Evolutionary conservation across 1,140 invertebrate genomes (phyloP), one percentile per base, ranked within the genome.

Genomic region (Drosophila orosa): DNA sequence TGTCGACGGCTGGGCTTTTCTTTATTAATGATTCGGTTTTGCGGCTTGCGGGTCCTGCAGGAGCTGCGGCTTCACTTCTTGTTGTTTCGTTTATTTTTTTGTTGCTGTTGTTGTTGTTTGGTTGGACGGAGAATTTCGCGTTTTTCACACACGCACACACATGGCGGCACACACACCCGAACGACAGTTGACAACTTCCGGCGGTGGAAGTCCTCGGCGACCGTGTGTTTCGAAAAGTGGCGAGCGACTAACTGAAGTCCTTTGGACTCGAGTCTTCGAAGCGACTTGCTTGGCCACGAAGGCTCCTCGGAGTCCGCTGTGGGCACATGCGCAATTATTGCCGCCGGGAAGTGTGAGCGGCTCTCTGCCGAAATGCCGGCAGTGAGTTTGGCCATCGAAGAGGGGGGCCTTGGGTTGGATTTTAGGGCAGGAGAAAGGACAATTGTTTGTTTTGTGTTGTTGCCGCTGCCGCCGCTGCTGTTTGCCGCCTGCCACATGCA

Each of bases 241-340:
- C 67, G 63, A 74, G 84, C 73, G 77, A 87, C 84, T 87, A 44
- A 71, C 44, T 31, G 17, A 62, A 57, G 55, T 65, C 58, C 60
- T 67, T 48, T 39, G 45, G 29, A 78, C 24, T 71, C 24, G 31
- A 71, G 25, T 39, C 47, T 19, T 31, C 12, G 7, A 42, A 10
- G n/a, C n/a, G 1, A 37, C 5, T 19, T 7, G 15, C 7, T 55
- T 48, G 58, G 15, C 5, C n/a, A 56, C 33, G 47, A 55, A 3
- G 13, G 24, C 6, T 33, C 7, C 29, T 52, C 29, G 45, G 83
- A 31, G 8, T 40, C 60, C 56, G 13, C 40, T 90, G 86, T 90
- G 87, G 87, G 87, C 87, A 90, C 87, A 90, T 90, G 87, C 87
- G 87, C 87, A 77, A 3, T 27, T 37, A 3, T n/a, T 8, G 0